Evolutionary conservation across 2,888 invertebrate species (phyloP), one percentile per base, ranked within the genome.

Genomic region (Cetonia aurata): DNA sequence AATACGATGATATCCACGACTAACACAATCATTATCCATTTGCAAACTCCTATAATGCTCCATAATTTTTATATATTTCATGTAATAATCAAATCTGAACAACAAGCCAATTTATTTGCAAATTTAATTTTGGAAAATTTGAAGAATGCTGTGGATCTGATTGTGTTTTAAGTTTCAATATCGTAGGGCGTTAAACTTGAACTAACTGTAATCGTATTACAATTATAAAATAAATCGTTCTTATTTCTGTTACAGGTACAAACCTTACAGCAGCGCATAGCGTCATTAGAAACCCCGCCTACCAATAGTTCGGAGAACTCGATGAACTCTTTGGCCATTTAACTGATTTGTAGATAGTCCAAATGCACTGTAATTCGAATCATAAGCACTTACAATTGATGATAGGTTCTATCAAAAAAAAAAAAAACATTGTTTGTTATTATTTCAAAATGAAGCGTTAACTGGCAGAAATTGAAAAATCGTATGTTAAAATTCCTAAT

Each of bases 211-310:
- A n/a, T n/a, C n/a, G n/a, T n/a, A n/a, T 37, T 31, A 25, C 3
- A 1, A 25, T 25, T 25, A 4, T 25, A 42, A 46, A 25, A 17
- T 62, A 31, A 12, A 13, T 13, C 10, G 46, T 25, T 44, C 13
- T 53, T 62, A 53, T 41, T 65, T 67, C 66, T 69, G 6, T 82
- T 83, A 66, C 77, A 87, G 86, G 85, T 87, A 37, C 86, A 86
- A 75, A 82, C 82, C 48, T 75, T 87, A 70, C 86, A 87, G 72
- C 86, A 86, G 73, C 85, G 83, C 76, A 85, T 87, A 80, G 82
- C 84, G 53, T 78, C 85, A 53, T 78, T 87, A 74, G 87, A 87
- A 79, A 82, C 82, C 9, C 83, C 84, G 3, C 80, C 82, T 48
- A 82, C 83, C 65, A 82, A 82, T 77, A 83, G 82, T 79, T 82